These are phyloP conservation scores for Spatulosminthurus flaviceps DNA, from an alignment of 2,888 invertebrate genomes.

Conservation along the genomic window DNA sequence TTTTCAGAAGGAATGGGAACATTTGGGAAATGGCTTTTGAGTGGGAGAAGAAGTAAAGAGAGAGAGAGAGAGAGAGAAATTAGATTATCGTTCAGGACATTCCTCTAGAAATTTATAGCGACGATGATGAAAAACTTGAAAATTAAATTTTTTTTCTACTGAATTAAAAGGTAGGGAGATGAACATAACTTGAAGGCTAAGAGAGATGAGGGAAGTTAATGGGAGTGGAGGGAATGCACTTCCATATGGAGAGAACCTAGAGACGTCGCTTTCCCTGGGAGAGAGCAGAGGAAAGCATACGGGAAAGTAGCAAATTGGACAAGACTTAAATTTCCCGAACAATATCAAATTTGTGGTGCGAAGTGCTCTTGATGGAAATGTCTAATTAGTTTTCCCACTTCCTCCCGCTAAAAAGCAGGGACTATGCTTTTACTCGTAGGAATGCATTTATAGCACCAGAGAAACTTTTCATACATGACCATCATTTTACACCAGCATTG, in stretches of 20 bases:
- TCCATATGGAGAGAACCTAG: not conserved
- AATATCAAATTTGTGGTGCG: conserved; percentile 48
- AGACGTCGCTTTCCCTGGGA: too few species aligned
- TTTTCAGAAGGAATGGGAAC: not conserved
- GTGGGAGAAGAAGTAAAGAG: too few species aligned
- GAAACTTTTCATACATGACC: too few species aligned
- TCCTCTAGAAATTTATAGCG: not conserved
- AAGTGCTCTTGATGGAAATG: conserved; percentile 49
- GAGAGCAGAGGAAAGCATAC: conserved; percentile 16
- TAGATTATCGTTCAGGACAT: not conserved
- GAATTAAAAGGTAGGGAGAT: conserved; percentile 16
- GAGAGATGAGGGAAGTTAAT: conserved; percentile 7
- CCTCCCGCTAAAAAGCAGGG: conserved; percentile 19
- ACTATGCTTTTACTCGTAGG: too few species aligned
- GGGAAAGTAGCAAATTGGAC: conserved; percentile 31
- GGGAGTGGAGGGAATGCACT: not conserved
- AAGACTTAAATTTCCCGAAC: conserved; percentile 40
- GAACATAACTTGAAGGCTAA: not conserved
- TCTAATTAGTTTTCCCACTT: conserved; percentile 46
- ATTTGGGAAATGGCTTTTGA: not conserved
- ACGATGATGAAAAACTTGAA: conserved; percentile 19
- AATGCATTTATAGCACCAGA: too few species aligned
- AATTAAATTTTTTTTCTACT: conserved; percentile 19
- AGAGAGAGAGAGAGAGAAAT: not conserved
- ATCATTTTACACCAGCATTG: not conserved